Base-by-base conservation (phyloP, 64 coral and sea anemone species). In the Actinia equina region DNA sequence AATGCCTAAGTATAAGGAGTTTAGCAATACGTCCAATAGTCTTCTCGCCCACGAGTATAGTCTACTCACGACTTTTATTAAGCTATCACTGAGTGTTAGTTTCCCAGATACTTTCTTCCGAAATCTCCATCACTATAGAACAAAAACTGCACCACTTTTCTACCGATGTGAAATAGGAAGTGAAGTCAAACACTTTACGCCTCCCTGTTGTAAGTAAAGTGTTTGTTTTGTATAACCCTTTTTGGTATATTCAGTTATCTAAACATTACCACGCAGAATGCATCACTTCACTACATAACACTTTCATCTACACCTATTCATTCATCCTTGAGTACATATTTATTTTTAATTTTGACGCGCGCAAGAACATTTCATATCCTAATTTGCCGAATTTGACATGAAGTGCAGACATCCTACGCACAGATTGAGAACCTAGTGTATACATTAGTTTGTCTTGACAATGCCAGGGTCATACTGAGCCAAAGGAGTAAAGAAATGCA, bases 261-360 rank as follows among this genome's bases (percentile, higher is more conserved):
- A 74, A 74, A 74, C 69, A 74, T 74, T 74, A 74, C 69, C 69
- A 74, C 69, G 69, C 69, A 74, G 25, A 41, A 74, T 41, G 26
- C 62, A 7, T 74, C 13, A 74, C 23, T 41, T 30, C 69, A 41
- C 26, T 74, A 3, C 26, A 74, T 12, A 74, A 74, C 3, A 11
- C 13, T 27, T 74, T 65, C 18, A 65, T 65, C 17, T 65, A 65
- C 6, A 19, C 69, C 69, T 74, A 74, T 30, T 30, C 15, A 15
- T 30, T 30, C 69, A 74, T 27, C 25, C 62, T 25, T 30, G 69
- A 74, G 69, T 74, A 74, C 69, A 74, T 74, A 74, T 74, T 74
- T 41, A 74, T 74, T 74, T 74, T 74, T 74, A 11, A 74, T 74
- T 74, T 74, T 26, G 69, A 69, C 63, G n/a, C 63, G 22, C n/a